Evolutionary conservation across 2,113 vertebrate genomes (phyloP).

Genomic region (Calidris pygmaea): DNA sequence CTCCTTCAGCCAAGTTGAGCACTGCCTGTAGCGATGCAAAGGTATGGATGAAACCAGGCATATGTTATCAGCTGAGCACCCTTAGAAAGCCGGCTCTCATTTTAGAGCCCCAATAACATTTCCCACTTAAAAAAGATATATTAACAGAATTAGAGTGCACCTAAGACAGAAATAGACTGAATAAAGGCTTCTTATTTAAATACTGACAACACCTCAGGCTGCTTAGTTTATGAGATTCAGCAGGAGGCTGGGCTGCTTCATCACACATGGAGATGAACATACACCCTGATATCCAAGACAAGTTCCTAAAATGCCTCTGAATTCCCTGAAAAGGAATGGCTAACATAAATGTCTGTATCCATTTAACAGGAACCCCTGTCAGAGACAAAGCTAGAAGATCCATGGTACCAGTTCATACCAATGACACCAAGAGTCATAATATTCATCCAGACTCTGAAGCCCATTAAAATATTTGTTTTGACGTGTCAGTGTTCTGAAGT

Average conservation of each 20-base stretch:
- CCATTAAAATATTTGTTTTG: neutral
- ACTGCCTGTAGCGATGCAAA: neutral
- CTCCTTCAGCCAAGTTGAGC: neutral
- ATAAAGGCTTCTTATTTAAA: neutral
- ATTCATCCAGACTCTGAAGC: neutral
- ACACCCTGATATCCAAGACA: neutral
- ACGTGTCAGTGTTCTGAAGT: neutral
- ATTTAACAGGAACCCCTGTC: neutral
- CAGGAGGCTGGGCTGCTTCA: neutral
- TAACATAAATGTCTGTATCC: neutral
- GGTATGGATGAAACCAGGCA: neutral
- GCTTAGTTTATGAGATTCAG: neutral
- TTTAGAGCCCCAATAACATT: neutral
- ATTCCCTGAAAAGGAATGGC: neutral
- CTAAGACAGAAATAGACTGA: neutral
- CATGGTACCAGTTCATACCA: neutral
- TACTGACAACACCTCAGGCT: neutral
- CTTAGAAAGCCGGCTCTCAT: neutral
- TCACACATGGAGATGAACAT: accelerated
- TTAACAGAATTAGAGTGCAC: neutral
- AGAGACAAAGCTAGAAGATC: neutral
- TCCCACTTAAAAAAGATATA: neutral
- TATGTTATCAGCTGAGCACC: neutral
- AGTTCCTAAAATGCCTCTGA: neutral
- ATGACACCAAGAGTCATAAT: neutral